A percentile compares a stretch with the other conserved stretches of the same genome.
These are phyloP conservation scores for Melinopterus prodromus DNA, from an alignment of 2,888 invertebrate species.

Conservation along the genomic window DNA sequence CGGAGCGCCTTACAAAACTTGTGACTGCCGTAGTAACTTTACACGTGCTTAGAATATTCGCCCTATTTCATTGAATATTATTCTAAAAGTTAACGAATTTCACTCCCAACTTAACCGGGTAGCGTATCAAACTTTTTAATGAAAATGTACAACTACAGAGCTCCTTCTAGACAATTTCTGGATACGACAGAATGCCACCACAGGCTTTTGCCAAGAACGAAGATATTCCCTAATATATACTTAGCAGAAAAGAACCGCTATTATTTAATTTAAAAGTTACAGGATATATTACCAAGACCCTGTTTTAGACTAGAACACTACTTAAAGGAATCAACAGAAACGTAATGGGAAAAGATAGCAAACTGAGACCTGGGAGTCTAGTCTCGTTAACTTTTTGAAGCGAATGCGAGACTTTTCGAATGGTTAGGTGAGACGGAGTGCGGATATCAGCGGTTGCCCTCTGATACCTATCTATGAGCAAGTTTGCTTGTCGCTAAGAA, in stretches of 20 bases:
- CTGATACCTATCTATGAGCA: too few relatives aligned
- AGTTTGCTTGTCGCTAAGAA: too few relatives aligned
- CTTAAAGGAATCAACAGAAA: not conserved
- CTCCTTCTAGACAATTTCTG: not conserved
- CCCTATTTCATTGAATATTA: constrained; percentile 21
- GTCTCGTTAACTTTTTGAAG: too few relatives aligned
- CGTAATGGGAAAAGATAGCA: not conserved
- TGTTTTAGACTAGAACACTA: too few relatives aligned
- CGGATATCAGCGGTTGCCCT: too few relatives aligned
- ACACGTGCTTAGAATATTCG: constrained; percentile 20
- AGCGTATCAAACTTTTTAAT: constrained; percentile 25
- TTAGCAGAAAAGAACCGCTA: too few relatives aligned
- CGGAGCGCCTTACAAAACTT: not conserved
- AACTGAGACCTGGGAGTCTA: not conserved
- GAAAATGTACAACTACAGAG: constrained; percentile 21
- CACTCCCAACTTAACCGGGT: not conserved
- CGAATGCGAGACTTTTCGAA: too few relatives aligned
- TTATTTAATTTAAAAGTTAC: too few relatives aligned
- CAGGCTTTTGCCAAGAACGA: not conserved
- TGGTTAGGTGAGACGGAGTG: too few relatives aligned
- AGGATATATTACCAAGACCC: too few relatives aligned
- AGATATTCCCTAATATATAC: too few relatives aligned
- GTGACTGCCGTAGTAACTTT: constrained; percentile 20
- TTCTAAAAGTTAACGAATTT: constrained; percentile 25
- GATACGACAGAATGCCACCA: constrained; percentile 17